phyloP scores from a whole-genome alignment of 2,797 vertebrate species.

The Sebastes ruberrimus region DNA sequence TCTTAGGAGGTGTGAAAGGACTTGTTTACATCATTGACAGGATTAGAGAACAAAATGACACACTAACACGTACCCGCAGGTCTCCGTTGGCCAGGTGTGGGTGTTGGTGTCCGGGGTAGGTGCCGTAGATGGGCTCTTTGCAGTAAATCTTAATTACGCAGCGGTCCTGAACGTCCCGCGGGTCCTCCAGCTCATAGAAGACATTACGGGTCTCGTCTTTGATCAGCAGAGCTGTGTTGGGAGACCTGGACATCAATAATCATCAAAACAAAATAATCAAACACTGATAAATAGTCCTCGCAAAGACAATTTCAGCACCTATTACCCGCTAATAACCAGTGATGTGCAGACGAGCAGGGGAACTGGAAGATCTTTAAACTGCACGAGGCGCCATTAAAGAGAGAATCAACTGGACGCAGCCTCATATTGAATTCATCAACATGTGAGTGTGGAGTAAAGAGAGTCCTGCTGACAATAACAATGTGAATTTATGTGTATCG shows the following conservation, averaged over 20 bases:
- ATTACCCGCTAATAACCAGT: constrained; percentile 5
- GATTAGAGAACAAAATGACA: neutral
- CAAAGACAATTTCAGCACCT: constrained; percentile 25
- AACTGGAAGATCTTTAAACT: neutral
- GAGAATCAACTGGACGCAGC: constrained; percentile 5
- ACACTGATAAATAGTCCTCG: constrained; percentile 12
- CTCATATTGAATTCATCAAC: constrained; percentile 18
- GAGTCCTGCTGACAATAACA: neutral
- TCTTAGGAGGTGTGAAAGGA: neutral
- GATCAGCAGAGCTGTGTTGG: constrained; percentile 96
- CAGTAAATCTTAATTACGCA: constrained; percentile 98
- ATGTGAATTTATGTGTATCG: neutral
- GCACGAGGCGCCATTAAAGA: constrained; percentile 4
- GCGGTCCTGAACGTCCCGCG: constrained; percentile 95
- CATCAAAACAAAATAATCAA: constrained; percentile 2
- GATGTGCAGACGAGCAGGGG: neutral
- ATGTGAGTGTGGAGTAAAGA: neutral
- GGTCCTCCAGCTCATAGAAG: constrained; percentile 98
- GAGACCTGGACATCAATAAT: constrained; percentile 77
- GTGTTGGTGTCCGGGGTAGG: constrained; percentile 87
- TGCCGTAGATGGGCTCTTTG: constrained; percentile 93
- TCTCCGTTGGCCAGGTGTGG: constrained; percentile 95
- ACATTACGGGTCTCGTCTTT: constrained; percentile 96
- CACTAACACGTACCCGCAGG: constrained; percentile 85
- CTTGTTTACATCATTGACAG: neutral